Percentiles rank a stretch among this genome's conserved stretches.
These are phyloP conservation scores for Dicrurus megarhynchus DNA, from an alignment of 2,113 vertebrate species.

Conservation along the genomic window DNA sequence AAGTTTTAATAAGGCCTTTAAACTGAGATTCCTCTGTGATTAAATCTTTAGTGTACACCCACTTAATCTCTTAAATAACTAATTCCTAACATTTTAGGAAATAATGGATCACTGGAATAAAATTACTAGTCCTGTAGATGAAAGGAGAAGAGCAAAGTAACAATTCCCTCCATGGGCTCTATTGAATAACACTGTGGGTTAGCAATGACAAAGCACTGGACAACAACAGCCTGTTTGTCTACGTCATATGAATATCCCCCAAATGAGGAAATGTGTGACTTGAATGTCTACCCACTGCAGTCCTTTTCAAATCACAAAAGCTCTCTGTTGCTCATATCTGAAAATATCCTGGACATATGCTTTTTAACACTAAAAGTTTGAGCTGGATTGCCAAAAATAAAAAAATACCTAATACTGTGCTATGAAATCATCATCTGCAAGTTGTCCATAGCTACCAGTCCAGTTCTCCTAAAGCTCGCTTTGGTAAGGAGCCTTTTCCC, in stretches of 20 bases:
- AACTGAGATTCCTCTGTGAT: neutral
- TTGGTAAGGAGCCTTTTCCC: neutral
- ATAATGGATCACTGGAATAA: neutral
- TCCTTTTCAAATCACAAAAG: neutral
- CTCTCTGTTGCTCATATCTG: neutral
- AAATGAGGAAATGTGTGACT: neutral
- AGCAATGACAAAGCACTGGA: neutral
- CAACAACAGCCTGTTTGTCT: neutral
- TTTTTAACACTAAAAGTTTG: neutral
- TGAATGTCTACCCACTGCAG: neutral
- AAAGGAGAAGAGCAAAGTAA: neutral
- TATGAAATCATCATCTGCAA: neutral
- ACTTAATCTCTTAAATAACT: neutral
- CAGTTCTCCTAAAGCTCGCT: accelerated
- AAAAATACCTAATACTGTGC: neutral
- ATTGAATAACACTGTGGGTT: neutral
- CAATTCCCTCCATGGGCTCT: neutral
- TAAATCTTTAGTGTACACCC: neutral
- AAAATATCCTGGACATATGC: neutral
- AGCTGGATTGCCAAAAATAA: neutral
- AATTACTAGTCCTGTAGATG: neutral
- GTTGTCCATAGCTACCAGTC: neutral
- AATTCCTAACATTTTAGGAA: neutral
- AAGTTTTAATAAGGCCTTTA: conserved; percentile 7
- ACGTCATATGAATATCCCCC: neutral